Conservation (phyloP, 2,797 vertebrate genomes). For the Parauchenoglanis punctatus region DNA sequence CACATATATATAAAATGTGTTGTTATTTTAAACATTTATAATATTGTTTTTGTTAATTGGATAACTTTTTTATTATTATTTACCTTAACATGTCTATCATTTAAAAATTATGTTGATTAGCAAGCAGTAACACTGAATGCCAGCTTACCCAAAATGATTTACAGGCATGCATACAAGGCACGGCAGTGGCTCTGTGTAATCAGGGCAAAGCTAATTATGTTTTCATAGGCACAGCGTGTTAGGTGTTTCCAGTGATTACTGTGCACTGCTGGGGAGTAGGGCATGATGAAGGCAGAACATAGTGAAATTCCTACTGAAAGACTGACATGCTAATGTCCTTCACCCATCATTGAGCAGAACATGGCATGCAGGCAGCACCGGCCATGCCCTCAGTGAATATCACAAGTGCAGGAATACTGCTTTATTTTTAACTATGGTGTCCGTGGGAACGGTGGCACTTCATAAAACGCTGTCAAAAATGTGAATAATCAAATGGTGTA, state of each 20-base stretch:
- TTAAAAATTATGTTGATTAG: conserved; percentile 12
- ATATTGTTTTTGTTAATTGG: neutral
- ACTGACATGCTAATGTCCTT: conserved; percentile 47
- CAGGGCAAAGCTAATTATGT: conserved; percentile 59
- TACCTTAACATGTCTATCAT: neutral
- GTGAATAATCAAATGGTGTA: neutral
- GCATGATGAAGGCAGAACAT: conserved; percentile 23
- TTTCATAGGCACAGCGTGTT: conserved; percentile 49
- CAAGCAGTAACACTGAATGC: conserved; percentile 16
- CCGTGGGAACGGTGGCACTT: neutral
- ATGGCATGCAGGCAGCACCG: neutral
- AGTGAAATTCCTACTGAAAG: conserved; percentile 36
- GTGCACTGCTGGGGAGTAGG: conserved; percentile 35
- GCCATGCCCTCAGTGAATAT: too few relatives aligned
- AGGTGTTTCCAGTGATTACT: conserved; percentile 44
- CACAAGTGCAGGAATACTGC: neutral
- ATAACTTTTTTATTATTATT: neutral
- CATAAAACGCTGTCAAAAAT: conserved; percentile 27
- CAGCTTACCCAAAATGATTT: conserved; percentile 20
- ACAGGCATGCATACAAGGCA: conserved; percentile 22
- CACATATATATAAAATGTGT: neutral
- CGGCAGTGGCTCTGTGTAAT: conserved; percentile 42
- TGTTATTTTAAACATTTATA: neutral
- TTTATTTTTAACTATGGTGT: neutral
- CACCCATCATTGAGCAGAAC: neutral